Conservation (phyloP, 2,888 invertebrate species). For the Cryptocheilus praepositus region DNA sequence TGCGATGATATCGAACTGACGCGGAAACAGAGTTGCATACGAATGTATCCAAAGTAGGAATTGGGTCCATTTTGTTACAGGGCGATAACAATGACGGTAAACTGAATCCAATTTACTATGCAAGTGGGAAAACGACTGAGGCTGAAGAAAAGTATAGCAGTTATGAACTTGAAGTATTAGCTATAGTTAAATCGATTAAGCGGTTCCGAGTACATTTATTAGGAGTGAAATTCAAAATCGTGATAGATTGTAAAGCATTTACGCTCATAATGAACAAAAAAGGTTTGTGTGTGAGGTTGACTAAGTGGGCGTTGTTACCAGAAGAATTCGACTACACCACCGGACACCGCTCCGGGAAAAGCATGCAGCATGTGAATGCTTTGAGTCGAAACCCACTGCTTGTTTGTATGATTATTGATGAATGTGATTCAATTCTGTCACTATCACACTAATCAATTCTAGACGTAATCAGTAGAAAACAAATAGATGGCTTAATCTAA, state of each 20-base stretch:
- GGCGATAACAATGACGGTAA: neutral
- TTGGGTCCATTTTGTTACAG: neutral
- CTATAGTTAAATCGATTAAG: neutral
- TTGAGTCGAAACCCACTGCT: conserved; percentile 7
- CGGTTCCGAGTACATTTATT: conserved; percentile 9
- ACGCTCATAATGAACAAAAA: neutral
- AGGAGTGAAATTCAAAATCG: conserved; percentile 3
- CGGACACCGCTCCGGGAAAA: conserved; percentile 12
- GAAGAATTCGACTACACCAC: conserved; percentile 6
- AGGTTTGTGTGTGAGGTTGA: conserved; percentile 1
- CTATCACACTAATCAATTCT: neutral
- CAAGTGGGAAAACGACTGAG: neutral
- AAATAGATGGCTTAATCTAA: too few species aligned
- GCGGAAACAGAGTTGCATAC: neutral
- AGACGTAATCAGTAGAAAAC: neutral
- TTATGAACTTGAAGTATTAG: neutral
- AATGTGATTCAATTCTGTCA: conserved; percentile 3
- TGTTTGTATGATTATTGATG: neutral
- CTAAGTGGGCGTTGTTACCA: conserved; percentile 8
- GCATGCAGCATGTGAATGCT: conserved; percentile 17
- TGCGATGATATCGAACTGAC: neutral
- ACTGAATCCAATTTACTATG: neutral
- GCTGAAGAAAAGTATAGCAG: neutral
- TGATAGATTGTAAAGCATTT: conserved; percentile 16
- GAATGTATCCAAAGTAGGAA: neutral